Conservation (phyloP, 2,888 invertebrate genomes). For the Opisthograptis luteolata region DNA sequence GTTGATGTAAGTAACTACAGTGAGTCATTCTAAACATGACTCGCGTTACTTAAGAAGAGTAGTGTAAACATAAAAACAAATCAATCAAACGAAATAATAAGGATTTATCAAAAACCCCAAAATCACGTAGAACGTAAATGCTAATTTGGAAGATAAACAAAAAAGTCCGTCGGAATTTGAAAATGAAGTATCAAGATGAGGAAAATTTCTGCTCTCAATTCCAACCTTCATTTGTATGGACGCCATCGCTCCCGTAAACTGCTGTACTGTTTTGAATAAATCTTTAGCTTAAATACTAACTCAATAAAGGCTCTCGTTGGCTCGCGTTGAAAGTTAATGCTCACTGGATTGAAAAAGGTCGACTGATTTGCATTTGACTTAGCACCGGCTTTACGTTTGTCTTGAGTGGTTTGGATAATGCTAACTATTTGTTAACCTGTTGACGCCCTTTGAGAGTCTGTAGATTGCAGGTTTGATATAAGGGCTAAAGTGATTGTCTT, state of each 20-base stretch:
- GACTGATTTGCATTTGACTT: slow-evolving; percentile 68
- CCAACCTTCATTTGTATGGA: slow-evolving; percentile 65
- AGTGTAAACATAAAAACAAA: not conserved
- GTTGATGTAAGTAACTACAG: not conserved
- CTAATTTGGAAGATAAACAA: slow-evolving; percentile 23
- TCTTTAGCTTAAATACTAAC: slow-evolving; percentile 73
- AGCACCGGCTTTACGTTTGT: slow-evolving; percentile 23
- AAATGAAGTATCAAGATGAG: slow-evolving; percentile 31
- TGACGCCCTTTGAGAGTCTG: slow-evolving; percentile 23
- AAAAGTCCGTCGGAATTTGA: slow-evolving; percentile 20
- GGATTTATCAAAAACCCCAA: slow-evolving; percentile 14
- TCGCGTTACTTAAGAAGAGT: not conserved
- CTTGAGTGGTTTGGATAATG: slow-evolving; percentile 32
- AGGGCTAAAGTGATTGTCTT: not conserved
- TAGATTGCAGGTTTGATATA: not conserved
- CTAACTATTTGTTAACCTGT: slow-evolving; percentile 47
- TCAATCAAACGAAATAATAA: not conserved
- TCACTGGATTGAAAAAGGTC: slow-evolving; percentile 72
- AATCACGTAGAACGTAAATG: slow-evolving; percentile 25
- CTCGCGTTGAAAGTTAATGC: slow-evolving; percentile 65
- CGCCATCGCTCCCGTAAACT: slow-evolving; percentile 50
- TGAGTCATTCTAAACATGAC: not conserved
- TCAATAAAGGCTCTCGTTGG: slow-evolving; percentile 55
- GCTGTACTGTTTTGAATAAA: slow-evolving; percentile 75
- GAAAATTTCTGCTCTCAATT: slow-evolving; percentile 24